Conservation (phyloP, 1,140 invertebrate genomes). For the Drosophila setifemur region DNA sequence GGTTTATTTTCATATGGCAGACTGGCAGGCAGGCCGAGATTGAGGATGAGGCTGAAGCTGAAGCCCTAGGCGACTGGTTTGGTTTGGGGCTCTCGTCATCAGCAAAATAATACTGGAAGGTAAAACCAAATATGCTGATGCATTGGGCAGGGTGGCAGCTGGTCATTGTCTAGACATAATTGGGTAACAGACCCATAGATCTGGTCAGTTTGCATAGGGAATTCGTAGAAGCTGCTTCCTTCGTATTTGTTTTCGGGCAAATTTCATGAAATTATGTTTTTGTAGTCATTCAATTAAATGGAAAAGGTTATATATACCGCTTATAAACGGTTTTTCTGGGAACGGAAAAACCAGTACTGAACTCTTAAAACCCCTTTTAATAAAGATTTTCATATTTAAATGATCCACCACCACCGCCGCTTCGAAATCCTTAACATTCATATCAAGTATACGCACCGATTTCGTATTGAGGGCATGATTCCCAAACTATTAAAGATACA, state of each 20-base stretch:
- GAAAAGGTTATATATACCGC: neutral
- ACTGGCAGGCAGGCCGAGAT: constrained; percentile 14
- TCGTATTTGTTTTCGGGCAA: neutral
- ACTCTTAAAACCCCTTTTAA: neutral
- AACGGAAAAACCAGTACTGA: neutral
- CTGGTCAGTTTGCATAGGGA: neutral
- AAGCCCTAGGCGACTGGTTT: neutral
- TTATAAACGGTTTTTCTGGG: neutral
- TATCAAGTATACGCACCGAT: constrained; percentile 11
- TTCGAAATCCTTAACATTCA: neutral
- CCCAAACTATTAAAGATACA: constrained; percentile 33
- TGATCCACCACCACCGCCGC: neutral
- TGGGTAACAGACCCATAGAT: constrained; percentile 17
- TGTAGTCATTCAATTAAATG: neutral
- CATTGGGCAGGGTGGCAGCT: neutral
- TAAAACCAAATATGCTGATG: constrained; percentile 28
- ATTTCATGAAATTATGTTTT: neutral
- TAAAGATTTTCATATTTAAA: no score
- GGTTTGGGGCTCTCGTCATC: constrained; percentile 27
- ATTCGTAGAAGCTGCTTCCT: no score
- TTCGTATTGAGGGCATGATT: constrained; percentile 23
- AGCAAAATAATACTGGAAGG: neutral
- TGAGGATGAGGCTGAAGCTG: constrained; percentile 6
- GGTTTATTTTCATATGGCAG: constrained; percentile 73
- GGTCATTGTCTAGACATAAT: constrained; percentile 63